phyloP scores from a whole-genome alignment of 1,140 invertebrate genomes.

The Marisa cornuarietis region DNA sequence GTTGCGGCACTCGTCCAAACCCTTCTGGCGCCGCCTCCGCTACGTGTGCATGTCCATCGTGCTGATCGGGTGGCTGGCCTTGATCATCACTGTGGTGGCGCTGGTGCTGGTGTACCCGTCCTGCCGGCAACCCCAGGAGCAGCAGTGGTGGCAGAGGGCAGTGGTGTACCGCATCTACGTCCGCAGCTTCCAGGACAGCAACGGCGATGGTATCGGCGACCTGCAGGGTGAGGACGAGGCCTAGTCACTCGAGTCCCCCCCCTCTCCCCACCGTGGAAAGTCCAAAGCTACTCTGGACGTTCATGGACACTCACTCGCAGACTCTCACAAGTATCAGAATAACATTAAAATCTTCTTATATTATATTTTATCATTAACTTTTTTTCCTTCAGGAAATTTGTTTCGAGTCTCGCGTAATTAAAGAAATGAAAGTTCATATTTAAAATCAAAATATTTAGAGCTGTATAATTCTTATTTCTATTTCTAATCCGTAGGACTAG shows the following conservation, averaged over 20 bases:
- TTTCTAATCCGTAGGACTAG: too few relatives aligned
- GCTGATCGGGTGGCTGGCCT: constrained; percentile 44
- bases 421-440: too few relatives aligned
- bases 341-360: neutral
- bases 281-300: neutral
- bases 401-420: too few relatives aligned
- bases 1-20: constrained; percentile 40
- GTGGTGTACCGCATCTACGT: constrained; percentile 81
- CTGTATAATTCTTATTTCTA: too few relatives aligned
- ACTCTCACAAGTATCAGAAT: neutral
- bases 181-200: constrained; percentile 80
- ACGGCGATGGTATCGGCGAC: constrained; percentile 81
- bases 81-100: constrained; percentile 51
- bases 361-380: too few relatives aligned
- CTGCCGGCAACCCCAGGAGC: constrained; percentile 34
- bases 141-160: constrained; percentile 77
- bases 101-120: constrained; percentile 46
- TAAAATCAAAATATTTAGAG: too few relatives aligned
- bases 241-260: too few relatives aligned
- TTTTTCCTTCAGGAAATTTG: too few relatives aligned
- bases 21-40: constrained; percentile 45
- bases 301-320: neutral
- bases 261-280: too few relatives aligned
- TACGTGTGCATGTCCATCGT: constrained; percentile 46
- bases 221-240: constrained; percentile 73